A percentile compares a stretch with the other conserved stretches of the same genome.
Conservation (phyloP, 1,140 invertebrate genomes). For the Cotesia vestalis region DNA sequence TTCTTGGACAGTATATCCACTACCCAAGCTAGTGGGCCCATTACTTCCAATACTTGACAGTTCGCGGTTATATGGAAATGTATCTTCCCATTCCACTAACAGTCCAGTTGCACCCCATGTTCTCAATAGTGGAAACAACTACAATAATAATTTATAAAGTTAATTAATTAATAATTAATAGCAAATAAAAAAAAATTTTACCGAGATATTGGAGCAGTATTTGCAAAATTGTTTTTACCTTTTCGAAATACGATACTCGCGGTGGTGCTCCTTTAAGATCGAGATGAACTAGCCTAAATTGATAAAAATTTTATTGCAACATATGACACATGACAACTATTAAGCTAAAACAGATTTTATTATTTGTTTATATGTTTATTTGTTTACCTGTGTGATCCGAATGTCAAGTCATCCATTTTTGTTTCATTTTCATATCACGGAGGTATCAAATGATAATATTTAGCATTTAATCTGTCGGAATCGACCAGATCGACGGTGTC, state of each 20-base stretch:
- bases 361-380: slow-evolving; percentile 38
- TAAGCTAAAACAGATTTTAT: background rate
- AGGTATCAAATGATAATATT: no score
- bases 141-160: slow-evolving; percentile 38
- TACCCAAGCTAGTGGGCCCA: slow-evolving; percentile 64
- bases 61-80: slow-evolving; percentile 83
- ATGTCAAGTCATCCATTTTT: slow-evolving; percentile 67
- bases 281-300: slow-evolving; percentile 73
- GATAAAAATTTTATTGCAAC: slow-evolving; percentile 32
- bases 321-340: slow-evolving; percentile 36
- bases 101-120: slow-evolving; percentile 83
- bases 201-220: slow-evolving; percentile 7
- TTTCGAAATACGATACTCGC: slow-evolving; percentile 73
- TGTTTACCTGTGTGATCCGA: slow-evolving; percentile 68
- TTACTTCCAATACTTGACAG: slow-evolving; percentile 72
- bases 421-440: slow-evolving; percentile 28
- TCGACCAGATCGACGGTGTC: no score
- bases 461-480: no score
- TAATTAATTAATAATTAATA: background rate
- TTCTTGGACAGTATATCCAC: slow-evolving; percentile 74
- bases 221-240: slow-evolving; percentile 59
- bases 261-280: slow-evolving; percentile 82
- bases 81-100: slow-evolving; percentile 92
- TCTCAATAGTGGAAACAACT: slow-evolving; percentile 70
- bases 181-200: background rate